Percentiles rank a stretch among this genome's conserved stretches.
Conservation (phyloP, 2,888 invertebrate genomes). For the Drosophila macrospina region DNA sequence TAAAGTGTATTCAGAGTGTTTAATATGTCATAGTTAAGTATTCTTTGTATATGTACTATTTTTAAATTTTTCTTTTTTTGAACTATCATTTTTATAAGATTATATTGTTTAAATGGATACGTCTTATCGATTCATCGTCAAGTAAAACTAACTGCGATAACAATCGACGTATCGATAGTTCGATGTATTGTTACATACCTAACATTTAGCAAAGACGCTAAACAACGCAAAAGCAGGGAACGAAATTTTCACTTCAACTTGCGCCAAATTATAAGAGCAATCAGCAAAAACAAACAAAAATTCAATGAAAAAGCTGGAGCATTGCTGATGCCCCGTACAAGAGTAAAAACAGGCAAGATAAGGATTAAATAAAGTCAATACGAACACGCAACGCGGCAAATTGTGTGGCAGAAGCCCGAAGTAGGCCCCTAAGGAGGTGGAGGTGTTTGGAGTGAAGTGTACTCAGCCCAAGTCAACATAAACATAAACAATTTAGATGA, state of each 20-base stretch:
- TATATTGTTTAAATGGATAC: too few relatives aligned
- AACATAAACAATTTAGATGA: conserved; percentile 20
- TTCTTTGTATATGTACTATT: too few relatives aligned
- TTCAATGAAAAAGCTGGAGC: neutral
- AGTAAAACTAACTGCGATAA: too few relatives aligned
- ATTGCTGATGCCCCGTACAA: neutral
- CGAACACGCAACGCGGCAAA: conserved; percentile 50
- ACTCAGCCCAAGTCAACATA: conserved; percentile 15
- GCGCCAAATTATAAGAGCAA: conserved; percentile 22
- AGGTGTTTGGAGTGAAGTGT: conserved; percentile 3
- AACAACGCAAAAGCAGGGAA: conserved; percentile 50
- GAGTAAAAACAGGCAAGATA: neutral
- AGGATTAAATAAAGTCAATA: neutral
- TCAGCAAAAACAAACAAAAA: neutral
- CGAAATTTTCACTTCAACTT: conserved; percentile 38
- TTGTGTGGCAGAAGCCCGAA: conserved; percentile 22
- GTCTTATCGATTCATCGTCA: too few relatives aligned
- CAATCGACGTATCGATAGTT: conserved; percentile 23
- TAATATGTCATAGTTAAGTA: too few relatives aligned
- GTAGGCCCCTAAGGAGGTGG: conserved; percentile 8
- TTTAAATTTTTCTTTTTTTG: too few relatives aligned
- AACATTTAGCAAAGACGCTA: conserved; percentile 47
- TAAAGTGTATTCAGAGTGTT: too few relatives aligned
- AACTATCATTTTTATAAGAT: too few relatives aligned
- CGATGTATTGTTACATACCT: conserved; percentile 22